Base-by-base conservation (phyloP, 2,888 invertebrate species). In the Archaeoteleia sp. region DNA sequence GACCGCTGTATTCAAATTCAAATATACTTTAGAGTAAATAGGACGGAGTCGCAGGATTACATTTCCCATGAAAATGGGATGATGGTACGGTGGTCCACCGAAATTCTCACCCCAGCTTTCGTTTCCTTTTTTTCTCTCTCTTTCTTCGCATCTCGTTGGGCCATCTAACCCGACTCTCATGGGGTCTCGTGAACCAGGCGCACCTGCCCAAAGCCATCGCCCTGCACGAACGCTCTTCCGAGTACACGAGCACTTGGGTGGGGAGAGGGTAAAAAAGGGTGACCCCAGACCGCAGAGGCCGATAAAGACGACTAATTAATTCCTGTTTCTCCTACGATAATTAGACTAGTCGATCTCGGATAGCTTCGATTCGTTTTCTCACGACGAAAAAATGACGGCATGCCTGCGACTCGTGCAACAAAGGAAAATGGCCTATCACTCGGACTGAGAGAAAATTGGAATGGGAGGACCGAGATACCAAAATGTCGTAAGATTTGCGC, bases 11-110 rank as follows among this genome's bases (percentile, higher is more conserved):
- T 29, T 8, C 9, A 29, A 9, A 29, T 29, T 1, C 8, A 29
- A 29, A 43, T 43, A n/a, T 43, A 14, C 7, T 13, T 25, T 12
- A 25, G 5, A 7, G 10, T 25, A 42, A 42, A 42, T 51, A 70
- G 67, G 72, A 73, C 73, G 62, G 63, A 70, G 65, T 67, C 67
- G 42, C 20, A 51, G 78, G 76, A 79, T 78, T 75, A 77, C 67
- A 81, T 80, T 83, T 82, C 82, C 82, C 82, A 83, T 77, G 79
- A 77, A 80, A 53, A 74, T 79, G 79, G 81, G 82, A 79, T n/a
- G n/a, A n/a, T n/a, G n/a, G n/a, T n/a, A n/a, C n/a, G 80, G 79
- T 81, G 80, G 79, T 80, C 82, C 79, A 78, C 72, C 75, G 71
- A 68, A 75, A 78, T 80, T 82, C 81, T 79, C 78, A 78, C 75